Base-by-base conservation (phyloP, 2,797 vertebrate genomes). In the Silurus aristotelis region DNA sequence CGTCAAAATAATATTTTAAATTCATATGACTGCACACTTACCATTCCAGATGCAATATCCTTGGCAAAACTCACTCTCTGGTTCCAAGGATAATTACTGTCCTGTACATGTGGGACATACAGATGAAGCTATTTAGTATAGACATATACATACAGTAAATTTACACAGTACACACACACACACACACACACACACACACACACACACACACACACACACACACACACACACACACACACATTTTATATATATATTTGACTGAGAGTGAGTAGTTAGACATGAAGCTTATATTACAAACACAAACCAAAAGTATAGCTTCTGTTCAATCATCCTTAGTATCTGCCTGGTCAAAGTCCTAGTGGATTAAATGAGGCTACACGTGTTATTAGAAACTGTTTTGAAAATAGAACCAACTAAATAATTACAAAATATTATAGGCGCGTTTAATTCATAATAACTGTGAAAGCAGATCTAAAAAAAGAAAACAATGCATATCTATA, bases 11-110 rank as follows among this genome's bases (percentile, higher is more conserved):
- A 68, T 6, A 31, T 20, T 19, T 25, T n/a, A 9, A 19, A 25
- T 6, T 6, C 43, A 25, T 31, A 46, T 58, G 52, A 38, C 14
- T 15, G 46, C 27, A 81, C 9, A 93, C 97, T 94, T 91, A 99
- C 98, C 98, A 99, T 99, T 66, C 98, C 98, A 0, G 97, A 95
- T 0, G 98, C 96, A 0, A 99, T 99, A 92, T 99, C 98, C 90
- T 96, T 98, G 82, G 96, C 98, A 19, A 99, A 98, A 93, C 97
- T 97, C 90, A 99, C 98, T 72, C 98, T 92, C 93, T 96, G 96
- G 89, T 95, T 97, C 98, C 98, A 99, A 0, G 98, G 97, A 91
- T 96, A 98, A 89, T 95, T 96, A 87, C 92, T 94, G 91, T 99
- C 97, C 98, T 99, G 91, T 73, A 86, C 27, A 87, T 66, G 63